A percentile compares a stretch with the other conserved stretches of the same genome.
Conservation (phyloP, 2,113 vertebrate genomes). For the Mustelus asterias region DNA sequence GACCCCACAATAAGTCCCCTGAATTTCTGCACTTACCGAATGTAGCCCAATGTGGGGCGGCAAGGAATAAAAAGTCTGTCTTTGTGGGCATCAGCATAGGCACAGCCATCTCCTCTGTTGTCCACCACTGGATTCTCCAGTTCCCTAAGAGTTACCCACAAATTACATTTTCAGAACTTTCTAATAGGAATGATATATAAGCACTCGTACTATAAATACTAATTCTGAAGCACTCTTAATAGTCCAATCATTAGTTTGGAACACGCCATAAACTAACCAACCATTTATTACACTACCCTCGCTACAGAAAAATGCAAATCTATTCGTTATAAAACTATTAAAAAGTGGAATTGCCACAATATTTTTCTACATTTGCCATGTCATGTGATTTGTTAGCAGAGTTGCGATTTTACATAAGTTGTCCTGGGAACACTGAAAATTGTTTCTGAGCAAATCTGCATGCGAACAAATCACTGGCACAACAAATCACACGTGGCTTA, state of each 20-base stretch:
- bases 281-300: background rate
- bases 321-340: background rate
- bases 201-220: background rate
- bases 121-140: conserved; percentile 32
- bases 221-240: background rate
- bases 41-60: conserved; percentile 14
- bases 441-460: background rate
- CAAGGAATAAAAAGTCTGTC: conserved; percentile 24
- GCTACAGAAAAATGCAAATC: background rate
- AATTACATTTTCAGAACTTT: conserved; percentile 33
- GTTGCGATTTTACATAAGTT: background rate
- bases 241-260: conserved; percentile 10
- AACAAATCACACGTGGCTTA: background rate
- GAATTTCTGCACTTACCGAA: conserved; percentile 33
- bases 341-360: background rate
- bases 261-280: background rate
- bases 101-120: conserved; percentile 28
- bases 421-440: background rate
- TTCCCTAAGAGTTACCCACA: conserved; percentile 30
- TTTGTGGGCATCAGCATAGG: conserved; percentile 8
- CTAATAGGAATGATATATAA: conserved; percentile 10
- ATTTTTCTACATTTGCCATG: background rate
- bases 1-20: background rate
- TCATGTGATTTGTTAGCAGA: background rate
- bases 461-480: background rate